Conservation (phyloP, 1,140 invertebrate genomes). For the Nasonia longicornis region DNA sequence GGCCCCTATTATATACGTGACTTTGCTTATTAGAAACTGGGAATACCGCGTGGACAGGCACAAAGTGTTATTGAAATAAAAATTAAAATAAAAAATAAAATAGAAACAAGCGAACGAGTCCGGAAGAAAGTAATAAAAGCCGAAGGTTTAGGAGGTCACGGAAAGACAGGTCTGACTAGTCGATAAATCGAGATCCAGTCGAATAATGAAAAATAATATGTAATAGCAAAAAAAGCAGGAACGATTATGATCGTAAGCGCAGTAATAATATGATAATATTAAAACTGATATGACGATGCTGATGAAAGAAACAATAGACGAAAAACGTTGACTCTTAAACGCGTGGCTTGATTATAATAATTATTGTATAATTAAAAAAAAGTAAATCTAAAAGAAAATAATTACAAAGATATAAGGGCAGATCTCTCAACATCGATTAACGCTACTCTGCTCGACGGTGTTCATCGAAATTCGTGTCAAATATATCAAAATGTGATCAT, state of each 20-base stretch:
- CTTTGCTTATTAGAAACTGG: slow-evolving; percentile 11
- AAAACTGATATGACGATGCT: not conserved
- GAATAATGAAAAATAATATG: not conserved
- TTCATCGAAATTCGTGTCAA: slow-evolving; percentile 51
- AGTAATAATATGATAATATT: slow-evolving; percentile 38
- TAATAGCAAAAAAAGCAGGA: not conserved
- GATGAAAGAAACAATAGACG: slow-evolving; percentile 28
- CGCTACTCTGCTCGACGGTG: slow-evolving; percentile 46
- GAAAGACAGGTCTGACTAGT: slow-evolving; percentile 41
- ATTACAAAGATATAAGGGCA: slow-evolving; percentile 40
- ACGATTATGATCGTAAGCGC: slow-evolving; percentile 25
- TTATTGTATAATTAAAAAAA: slow-evolving; percentile 36
- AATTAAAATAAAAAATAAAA: not conserved
- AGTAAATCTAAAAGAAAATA: slow-evolving; percentile 28
- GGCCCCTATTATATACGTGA: not conserved
- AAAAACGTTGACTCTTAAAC: slow-evolving; percentile 38
- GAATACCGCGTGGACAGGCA: not conserved
- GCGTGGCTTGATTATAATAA: slow-evolving; percentile 36
- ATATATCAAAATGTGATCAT: slow-evolving; percentile 51
- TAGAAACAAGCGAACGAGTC: not conserved
- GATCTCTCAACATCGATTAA: slow-evolving; percentile 45
- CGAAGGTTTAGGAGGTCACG: slow-evolving; percentile 4
- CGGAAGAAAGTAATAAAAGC: not conserved
- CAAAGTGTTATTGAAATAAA: slow-evolving; percentile 7
- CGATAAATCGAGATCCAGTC: slow-evolving; percentile 43